Base-by-base conservation (phyloP, 2,797 vertebrate species). In the Micromesistius poutassou region DNA sequence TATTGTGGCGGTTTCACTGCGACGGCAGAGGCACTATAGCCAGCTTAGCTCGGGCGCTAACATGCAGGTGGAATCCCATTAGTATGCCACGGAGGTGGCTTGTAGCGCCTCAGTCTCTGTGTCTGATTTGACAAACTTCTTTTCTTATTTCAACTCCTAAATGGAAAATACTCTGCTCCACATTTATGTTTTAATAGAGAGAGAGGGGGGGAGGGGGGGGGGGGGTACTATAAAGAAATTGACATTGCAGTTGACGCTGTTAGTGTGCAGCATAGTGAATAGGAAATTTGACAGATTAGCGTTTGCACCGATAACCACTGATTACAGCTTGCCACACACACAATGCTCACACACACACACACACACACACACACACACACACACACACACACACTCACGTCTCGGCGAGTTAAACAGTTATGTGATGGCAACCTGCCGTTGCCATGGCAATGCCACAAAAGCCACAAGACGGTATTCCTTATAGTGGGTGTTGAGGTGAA, bases 81-180 rank as follows among this genome's bases (percentile, higher is more conserved):
- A 91, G 73, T 89, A 91, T 91, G 90, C 92, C 81, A 84, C 78
- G 75, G 87, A 88, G 87, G 90, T 90, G 87, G 81, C 75, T 74
- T 66, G 79, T 72, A 86, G 82, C 68, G 80, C 83, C 83, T 85
- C 89, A 83, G 85, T 91, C 87, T 91, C 89, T 87, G 87, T 89
- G 86, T 90, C 89, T 90, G 87, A 91, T 91, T 90, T 91, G 90
- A 92, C 90, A 90, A 90, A 85, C 85, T 90, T 80, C 84, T 89
- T 89, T 89, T 92, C 90, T 91, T 89, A 91, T 91, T 91, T 84
- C 87, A 86, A 89, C 85, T 83, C 85, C 89, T 91, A 91, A 91
- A 93, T 91, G 89, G 87, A 92, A 92, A 91, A 89, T 89, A 87
- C 85, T 90, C 82, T 84, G 84, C 84, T 88, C 81, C 83, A 86